These are phyloP conservation scores for Drosophila elegans DNA, from an alignment of 1,140 invertebrate species.

Conservation along the genomic window DNA sequence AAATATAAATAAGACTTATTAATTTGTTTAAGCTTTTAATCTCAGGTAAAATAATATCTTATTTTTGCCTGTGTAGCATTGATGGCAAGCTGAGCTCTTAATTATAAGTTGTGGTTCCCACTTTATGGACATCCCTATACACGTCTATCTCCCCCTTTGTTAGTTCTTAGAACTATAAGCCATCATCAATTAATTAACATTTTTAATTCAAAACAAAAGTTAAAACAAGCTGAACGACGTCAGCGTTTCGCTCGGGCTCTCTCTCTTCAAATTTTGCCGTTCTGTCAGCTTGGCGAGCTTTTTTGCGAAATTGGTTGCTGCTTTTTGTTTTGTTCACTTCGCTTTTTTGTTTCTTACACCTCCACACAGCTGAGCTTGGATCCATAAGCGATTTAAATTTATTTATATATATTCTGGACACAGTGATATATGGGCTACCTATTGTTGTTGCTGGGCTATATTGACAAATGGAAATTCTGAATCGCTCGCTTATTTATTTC, in stretches of 20 bases:
- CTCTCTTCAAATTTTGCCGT: slow-evolving; percentile 26
- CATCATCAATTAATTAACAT: slow-evolving; percentile 65
- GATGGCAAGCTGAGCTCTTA: slow-evolving; percentile 38
- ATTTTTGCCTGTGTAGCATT: slow-evolving; percentile 13
- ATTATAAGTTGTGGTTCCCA: slow-evolving; percentile 35
- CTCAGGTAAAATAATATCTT: too few relatives aligned
- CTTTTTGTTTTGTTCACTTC: slow-evolving; percentile 18
- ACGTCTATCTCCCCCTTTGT: not conserved
- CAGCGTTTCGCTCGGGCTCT: slow-evolving; percentile 30
- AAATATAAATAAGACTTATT: too few relatives aligned
- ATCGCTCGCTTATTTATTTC: not conserved
- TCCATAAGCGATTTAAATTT: slow-evolving; percentile 34
- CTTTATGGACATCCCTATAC: not conserved
- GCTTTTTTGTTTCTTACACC: slow-evolving; percentile 54
- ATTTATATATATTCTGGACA: slow-evolving; percentile 27
- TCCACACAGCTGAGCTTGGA: slow-evolving; percentile 46
- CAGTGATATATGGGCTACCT: slow-evolving; percentile 46
- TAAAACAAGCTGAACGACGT: slow-evolving; percentile 51
- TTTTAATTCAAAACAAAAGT: slow-evolving; percentile 60
- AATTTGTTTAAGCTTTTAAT: too few relatives aligned
- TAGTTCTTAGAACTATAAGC: slow-evolving; percentile 39
- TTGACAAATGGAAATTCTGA: slow-evolving; percentile 50
- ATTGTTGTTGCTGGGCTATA: slow-evolving; percentile 46
- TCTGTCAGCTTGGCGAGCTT: slow-evolving; percentile 49
- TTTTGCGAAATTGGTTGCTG: slow-evolving; percentile 58